A percentile compares a stretch with the other conserved stretches of the same genome.
Evolutionary conservation across 1,140 invertebrate species (phyloP).

Genomic region (Brachionus plicatilis): DNA sequence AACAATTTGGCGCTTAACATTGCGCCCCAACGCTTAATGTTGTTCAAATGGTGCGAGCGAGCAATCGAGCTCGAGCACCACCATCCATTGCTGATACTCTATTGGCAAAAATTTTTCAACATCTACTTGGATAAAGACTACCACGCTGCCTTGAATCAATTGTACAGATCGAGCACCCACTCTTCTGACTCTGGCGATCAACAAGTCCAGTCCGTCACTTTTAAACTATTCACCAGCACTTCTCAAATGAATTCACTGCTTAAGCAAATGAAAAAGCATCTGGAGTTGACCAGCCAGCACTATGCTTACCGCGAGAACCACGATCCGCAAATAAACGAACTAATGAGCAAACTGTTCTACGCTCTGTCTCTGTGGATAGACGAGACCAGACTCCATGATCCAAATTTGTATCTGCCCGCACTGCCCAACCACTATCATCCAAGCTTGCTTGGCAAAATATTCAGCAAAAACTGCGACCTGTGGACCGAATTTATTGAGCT

Average conservation of each 20-base stretch:
- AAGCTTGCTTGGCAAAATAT: constrained; percentile 43
- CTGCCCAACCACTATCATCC: constrained; percentile 63
- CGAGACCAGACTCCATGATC: constrained; percentile 68
- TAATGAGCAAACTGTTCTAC: constrained; percentile 42
- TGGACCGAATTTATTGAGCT: constrained; percentile 27
- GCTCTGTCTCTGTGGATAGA: constrained; percentile 71
- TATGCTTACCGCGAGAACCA: constrained; percentile 50
- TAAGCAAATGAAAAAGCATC: constrained; percentile 67
- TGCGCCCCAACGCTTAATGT: constrained; percentile 19
- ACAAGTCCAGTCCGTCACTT: not conserved
- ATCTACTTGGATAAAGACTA: constrained; percentile 64
- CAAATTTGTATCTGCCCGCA: constrained; percentile 65
- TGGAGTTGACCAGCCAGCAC: constrained; percentile 64
- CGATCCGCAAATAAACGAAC: not conserved
- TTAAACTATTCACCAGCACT: constrained; percentile 41
- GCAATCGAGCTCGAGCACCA: constrained; percentile 67
- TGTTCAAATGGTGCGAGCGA: constrained; percentile 64
- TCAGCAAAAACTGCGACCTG: not conserved
- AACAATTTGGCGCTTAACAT: constrained; percentile 2
- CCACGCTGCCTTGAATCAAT: not conserved
- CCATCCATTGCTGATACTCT: constrained; percentile 66
- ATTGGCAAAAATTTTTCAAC: constrained; percentile 75
- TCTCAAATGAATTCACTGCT: constrained; percentile 59
- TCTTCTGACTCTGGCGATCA: not conserved
- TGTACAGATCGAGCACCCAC: not conserved